Evolutionary conservation across 2,888 invertebrate species (phyloP).

Genomic region (Villa cingulata): DNA sequence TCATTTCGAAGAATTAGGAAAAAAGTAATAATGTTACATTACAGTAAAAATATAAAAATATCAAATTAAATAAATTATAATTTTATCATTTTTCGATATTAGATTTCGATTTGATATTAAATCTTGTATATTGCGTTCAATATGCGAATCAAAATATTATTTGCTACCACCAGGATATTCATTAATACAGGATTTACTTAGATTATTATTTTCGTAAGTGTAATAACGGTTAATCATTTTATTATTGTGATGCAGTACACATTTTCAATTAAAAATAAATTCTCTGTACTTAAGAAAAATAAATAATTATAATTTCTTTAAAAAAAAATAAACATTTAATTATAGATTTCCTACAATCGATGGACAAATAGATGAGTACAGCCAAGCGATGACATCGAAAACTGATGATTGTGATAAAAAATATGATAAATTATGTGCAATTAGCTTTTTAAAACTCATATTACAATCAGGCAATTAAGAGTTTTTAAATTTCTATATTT

Average conservation of each 20-base stretch:
- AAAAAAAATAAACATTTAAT: background rate
- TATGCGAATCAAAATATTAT: conserved; percentile 51
- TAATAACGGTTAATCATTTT: background rate
- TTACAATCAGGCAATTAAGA: background rate
- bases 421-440: conserved; percentile 21
- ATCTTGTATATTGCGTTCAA: conserved; percentile 47
- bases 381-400: conserved; percentile 21
- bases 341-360: conserved; percentile 25
- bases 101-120: conserved; percentile 27
- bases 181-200: conserved; percentile 51
- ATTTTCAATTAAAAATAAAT: too few species aligned
- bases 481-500: too few species aligned
- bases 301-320: background rate
- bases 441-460: conserved; percentile 22
- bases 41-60: too few species aligned
- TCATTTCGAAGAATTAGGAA: conserved; percentile 22
- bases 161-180: conserved; percentile 49
- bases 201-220: conserved; percentile 50
- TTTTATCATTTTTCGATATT: conserved; percentile 1
- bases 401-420: conserved; percentile 20
- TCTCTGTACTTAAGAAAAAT: too few species aligned
- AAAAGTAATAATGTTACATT: conserved; percentile 18
- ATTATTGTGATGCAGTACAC: background rate
- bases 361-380: conserved; percentile 28
- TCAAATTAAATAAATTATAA: too few species aligned